Evolutionary conservation across 1,140 invertebrate species (phyloP).

Genomic region (Dreissena polymorpha): DNA sequence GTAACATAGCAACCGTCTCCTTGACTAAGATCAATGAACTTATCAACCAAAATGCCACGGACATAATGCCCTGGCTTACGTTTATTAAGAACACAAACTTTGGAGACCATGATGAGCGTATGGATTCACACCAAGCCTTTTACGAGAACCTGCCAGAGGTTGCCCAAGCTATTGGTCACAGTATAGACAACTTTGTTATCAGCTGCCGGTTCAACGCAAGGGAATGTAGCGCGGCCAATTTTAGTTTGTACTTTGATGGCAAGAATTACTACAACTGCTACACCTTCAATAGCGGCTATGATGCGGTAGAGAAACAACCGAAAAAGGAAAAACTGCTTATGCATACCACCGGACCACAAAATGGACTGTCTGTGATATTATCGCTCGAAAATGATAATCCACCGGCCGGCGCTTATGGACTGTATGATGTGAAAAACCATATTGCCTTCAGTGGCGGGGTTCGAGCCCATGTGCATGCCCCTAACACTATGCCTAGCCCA

Average conservation of each 20-base stretch:
- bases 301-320: conserved; percentile 55
- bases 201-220: conserved; percentile 72
- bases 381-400: conserved; percentile 75
- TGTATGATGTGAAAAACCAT: conserved; percentile 73
- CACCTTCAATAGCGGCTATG: conserved; percentile 72
- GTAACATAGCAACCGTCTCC: conserved; percentile 74
- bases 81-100: conserved; percentile 63
- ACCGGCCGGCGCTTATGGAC: conserved; percentile 70
- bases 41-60: conserved; percentile 49
- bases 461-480: conserved; percentile 78
- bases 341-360: conserved; percentile 74
- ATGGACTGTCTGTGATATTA: conserved; percentile 73
- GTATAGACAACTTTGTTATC: conserved; percentile 69
- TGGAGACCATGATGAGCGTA: conserved; percentile 65
- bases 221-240: conserved; percentile 68
- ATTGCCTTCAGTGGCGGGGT: conserved; percentile 76
- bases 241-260: conserved; percentile 72
- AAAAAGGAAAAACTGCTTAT: conserved; percentile 65
- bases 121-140: conserved; percentile 70
- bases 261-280: conserved; percentile 76
- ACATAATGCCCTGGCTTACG: conserved; percentile 67
- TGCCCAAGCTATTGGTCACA: conserved; percentile 68
- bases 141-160: conserved; percentile 73
- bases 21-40: conserved; percentile 65
- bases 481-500: conserved; percentile 79